Conservation (phyloP, 2,888 invertebrate genomes). For the Xanthorhoe spadicearia region DNA sequence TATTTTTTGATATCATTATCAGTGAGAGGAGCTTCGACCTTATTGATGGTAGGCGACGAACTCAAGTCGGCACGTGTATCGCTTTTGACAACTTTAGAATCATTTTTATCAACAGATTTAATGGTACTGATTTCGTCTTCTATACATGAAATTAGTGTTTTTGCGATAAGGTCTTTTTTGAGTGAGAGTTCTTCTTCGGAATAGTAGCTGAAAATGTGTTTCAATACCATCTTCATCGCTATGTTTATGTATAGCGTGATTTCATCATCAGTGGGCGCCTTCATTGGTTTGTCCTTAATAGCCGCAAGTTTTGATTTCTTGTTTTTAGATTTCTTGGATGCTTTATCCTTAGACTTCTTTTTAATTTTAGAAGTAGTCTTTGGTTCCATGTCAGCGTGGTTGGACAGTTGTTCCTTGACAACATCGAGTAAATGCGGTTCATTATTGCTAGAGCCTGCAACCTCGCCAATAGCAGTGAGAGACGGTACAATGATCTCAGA, state of each 20-base stretch:
- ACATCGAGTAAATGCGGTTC: background rate
- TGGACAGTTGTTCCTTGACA: background rate
- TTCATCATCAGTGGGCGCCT: constrained; percentile 14
- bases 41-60: background rate
- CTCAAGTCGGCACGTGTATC: constrained; percentile 3
- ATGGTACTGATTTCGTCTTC: constrained; percentile 2
- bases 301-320: constrained; percentile 3
- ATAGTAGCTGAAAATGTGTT: constrained; percentile 10
- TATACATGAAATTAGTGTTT: constrained; percentile 1
- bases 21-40: background rate
- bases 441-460: background rate
- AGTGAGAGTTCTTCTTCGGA: constrained; percentile 4
- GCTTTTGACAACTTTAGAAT: background rate
- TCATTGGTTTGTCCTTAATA: background rate
- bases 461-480: background rate
- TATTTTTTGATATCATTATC: constrained; percentile 7
- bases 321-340: background rate
- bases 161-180: constrained; percentile 8
- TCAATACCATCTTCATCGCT: constrained; percentile 16
- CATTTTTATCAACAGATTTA: background rate
- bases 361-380: background rate
- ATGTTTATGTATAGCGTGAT: constrained; percentile 15
- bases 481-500: background rate
- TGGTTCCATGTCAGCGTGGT: background rate
- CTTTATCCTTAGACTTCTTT: background rate